Percentiles rank a stretch among this genome's conserved stretches.
phyloP scores from a whole-genome alignment of 1,140 invertebrate genomes.

The Polypedilum pembai region DNA sequence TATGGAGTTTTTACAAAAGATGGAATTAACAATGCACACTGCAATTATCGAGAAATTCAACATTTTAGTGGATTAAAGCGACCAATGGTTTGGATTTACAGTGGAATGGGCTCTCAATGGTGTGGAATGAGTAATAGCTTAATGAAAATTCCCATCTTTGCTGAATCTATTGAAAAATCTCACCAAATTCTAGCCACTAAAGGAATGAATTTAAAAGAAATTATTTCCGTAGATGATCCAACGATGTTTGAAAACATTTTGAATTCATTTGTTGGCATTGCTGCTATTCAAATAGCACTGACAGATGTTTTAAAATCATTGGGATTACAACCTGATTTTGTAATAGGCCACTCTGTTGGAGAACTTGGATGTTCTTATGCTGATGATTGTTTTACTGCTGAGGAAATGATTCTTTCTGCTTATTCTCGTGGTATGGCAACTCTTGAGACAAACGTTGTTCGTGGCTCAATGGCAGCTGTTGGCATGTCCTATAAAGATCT shows the following conservation, averaged over 20 bases:
- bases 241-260: conserved; percentile 43
- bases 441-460: conserved; percentile 53
- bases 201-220: conserved; percentile 57
- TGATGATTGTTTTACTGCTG: conserved; percentile 60
- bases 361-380: conserved; percentile 68
- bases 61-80: conserved; percentile 49
- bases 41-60: conserved; percentile 42
- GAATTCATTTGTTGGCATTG: conserved; percentile 78
- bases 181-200: conserved; percentile 52
- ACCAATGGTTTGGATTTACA: conserved; percentile 55
- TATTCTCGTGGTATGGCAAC: conserved; percentile 67
- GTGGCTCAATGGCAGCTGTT: conserved; percentile 65
- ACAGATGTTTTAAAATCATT: conserved; percentile 65
- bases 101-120: conserved; percentile 71
- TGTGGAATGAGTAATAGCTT: conserved; percentile 54
- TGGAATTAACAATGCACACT: conserved; percentile 34
- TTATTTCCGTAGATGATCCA: conserved; percentile 52
- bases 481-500: conserved; percentile 52
- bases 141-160: conserved; percentile 59
- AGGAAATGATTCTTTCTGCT: conserved; percentile 60
- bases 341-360: conserved; percentile 70
- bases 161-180: conserved; percentile 55
- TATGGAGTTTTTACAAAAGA: conserved; percentile 48
- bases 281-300: conserved; percentile 80
- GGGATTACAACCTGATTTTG: conserved; percentile 69